Evolutionary conservation across 2,113 vertebrate genomes (phyloP), one percentile per base, ranked within the genome.

Genomic region (Corythornis madagascariensis): DNA sequence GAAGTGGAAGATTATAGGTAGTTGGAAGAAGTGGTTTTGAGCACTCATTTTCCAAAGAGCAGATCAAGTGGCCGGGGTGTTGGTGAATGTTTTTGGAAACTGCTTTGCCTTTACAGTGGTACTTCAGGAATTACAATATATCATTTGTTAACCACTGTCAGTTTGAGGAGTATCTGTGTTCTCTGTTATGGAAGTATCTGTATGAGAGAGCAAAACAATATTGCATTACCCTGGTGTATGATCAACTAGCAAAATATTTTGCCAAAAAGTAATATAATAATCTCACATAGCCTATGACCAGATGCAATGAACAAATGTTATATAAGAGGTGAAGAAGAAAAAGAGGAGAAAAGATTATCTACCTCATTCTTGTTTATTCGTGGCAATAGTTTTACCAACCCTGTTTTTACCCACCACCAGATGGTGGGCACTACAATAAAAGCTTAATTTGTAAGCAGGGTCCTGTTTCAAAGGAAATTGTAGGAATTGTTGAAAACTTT

Each of bases 101-200:
- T 13, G 13, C 24, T 65, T 59, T 84, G 38, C 63, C 42, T 82
- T 93, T 89, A 25, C 31, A 25, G 35, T 35, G n/a, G 17, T 77
- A 29, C 24, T 67, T 33, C 13, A 9, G 28, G 31, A 59, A 77
- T 83, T 79, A 26, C 5, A 87, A 15, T 18, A 1, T 14, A 13
- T 38, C 0, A 2, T 63, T 71, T 55, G 11, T 31, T 71, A 63
- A 45, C 16, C 6, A 3, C 22, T 16, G 10, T 11, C 1, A 1
- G 9, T 70, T 76, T 61, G 33, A 13, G 31, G 25, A 10, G 29
- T 90, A 47, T 69, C 13, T 53, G 75, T 47, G 13, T 64, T 50
- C 50, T 64, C 26, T 48, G 13, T 56, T 56, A 21, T 7, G 18
- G 17, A 89, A 35, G 2, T 20, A 35, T 29, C 48, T 45, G 17